Evolutionary conservation across 2,113 vertebrate genomes (phyloP), one percentile per base, ranked within the genome.

Genomic region (Chionodraco myersi): DNA sequence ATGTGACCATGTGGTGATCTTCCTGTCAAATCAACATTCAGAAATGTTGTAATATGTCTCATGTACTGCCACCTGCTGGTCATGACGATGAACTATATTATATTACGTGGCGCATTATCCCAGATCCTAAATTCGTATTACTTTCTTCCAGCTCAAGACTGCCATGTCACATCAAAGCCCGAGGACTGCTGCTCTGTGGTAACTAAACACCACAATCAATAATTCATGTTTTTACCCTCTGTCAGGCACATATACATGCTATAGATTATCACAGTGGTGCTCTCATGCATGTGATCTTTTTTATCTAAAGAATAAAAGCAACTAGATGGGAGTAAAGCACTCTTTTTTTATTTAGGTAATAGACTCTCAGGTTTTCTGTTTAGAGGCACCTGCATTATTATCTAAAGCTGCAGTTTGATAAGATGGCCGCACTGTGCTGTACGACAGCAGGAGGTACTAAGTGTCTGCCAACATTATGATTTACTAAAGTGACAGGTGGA

Each of bases 171-270:
- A 59, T 77, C 84, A 64, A 80, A 75, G 67, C 70, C 86, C 3
- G 87, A 84, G 18, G 88, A 83, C 85, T 91, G 86, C 88, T 90
- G 86, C 90, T 87, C 88, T 49, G 47, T 58, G 82, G 92, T 94
- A 61, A 92, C 84, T 49, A 34, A 41, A 48, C 5, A 26, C 72
- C 18, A 45, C 13, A 15, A 34, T 52, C 13, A 1, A 70, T 23
- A 12, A 48, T 47, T 45, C 18, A 9, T 56, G 8, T 65, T 7
- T 59, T 63, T 52, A 18, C 7, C 34, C 13, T 61, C 18, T 34
- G 9, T 34, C 53, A 68, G n/a, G 30, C 15, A 18, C 18, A 23
- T 11, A 34, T 15, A 26, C 21, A 21, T 21, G 21, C 21, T 21
- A 21, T 21, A 21, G 21, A 21, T 21, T 21, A 21, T 21, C 21